Conservation (phyloP, 2,888 invertebrate species). For the Drosophila mayaguana region DNA sequence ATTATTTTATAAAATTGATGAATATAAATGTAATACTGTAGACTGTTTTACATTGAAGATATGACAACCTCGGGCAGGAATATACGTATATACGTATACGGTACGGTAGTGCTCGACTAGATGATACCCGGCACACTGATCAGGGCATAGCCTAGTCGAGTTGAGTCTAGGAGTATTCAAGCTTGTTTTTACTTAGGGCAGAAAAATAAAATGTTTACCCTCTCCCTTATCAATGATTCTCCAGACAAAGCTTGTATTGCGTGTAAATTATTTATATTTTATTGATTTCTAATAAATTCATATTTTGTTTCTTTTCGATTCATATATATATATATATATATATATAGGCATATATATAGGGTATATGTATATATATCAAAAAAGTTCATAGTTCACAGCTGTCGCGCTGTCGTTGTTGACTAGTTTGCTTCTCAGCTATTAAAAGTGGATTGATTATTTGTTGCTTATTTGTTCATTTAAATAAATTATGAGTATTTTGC, state of each 20-base stretch:
- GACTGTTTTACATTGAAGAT: too few relatives aligned
- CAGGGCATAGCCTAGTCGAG: too few relatives aligned
- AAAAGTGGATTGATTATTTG: constrained; percentile 32
- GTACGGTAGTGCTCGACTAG: too few relatives aligned
- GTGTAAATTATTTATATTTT: constrained; percentile 22
- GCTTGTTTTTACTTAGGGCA: too few relatives aligned
- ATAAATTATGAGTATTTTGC: constrained; percentile 42
- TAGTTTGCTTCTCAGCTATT: constrained; percentile 57
- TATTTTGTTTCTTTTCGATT: constrained; percentile 22
- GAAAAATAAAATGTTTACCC: too few relatives aligned
- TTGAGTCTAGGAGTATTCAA: too few relatives aligned
- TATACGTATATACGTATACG: too few relatives aligned
- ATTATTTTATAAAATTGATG: neutral
- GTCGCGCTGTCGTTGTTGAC: constrained; percentile 55
- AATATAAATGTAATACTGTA: neutral
- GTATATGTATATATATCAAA: constrained; percentile 36
- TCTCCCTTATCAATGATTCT: neutral
- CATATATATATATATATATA: constrained; percentile 14
- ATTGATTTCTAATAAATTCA: constrained; percentile 58
- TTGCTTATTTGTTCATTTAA: neutral
- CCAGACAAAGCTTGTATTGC: neutral
- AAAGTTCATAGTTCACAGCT: constrained; percentile 20
- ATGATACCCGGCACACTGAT: too few relatives aligned
- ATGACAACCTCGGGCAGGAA: too few relatives aligned
- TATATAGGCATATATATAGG: constrained; percentile 14